Percentiles rank a stretch among this genome's conserved stretches.
Evolutionary conservation across 2,113 vertebrate genomes (phyloP).

Genomic region (Mionectes macconnelli): DNA sequence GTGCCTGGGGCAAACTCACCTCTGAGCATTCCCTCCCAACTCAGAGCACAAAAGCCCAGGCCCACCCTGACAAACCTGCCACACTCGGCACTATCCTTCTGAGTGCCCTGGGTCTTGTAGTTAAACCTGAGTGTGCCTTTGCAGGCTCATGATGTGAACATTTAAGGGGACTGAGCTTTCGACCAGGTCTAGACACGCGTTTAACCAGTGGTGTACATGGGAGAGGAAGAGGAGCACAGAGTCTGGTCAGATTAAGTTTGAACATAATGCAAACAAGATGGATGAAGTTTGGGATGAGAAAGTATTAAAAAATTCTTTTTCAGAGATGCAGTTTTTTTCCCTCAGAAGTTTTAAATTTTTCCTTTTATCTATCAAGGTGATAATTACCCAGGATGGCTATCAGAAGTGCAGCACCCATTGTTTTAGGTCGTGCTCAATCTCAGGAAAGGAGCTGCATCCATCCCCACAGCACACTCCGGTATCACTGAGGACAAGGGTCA

Average conservation of each 20-base stretch:
- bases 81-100: neutral
- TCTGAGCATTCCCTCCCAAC: neutral
- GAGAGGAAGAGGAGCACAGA: neutral
- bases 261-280: neutral
- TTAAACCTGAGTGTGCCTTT: neutral
- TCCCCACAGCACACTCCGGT: neutral
- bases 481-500: neutral
- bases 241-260: neutral
- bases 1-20: neutral
- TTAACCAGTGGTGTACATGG: neutral
- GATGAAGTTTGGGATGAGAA: neutral
- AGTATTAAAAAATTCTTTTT: neutral
- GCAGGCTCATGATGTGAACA: neutral
- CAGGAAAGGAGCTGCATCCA: neutral
- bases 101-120: neutral
- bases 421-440: neutral
- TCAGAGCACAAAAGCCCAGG: neutral
- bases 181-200: neutral
- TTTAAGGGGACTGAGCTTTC: neutral
- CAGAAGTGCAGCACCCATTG: neutral
- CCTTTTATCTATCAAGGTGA: neutral
- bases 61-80: neutral
- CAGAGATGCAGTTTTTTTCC: neutral
- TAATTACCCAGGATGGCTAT: neutral
- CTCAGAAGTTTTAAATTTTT: neutral